phyloP scores from a whole-genome alignment of 2,888 invertebrate species.

The Griposia aprilina region DNA sequence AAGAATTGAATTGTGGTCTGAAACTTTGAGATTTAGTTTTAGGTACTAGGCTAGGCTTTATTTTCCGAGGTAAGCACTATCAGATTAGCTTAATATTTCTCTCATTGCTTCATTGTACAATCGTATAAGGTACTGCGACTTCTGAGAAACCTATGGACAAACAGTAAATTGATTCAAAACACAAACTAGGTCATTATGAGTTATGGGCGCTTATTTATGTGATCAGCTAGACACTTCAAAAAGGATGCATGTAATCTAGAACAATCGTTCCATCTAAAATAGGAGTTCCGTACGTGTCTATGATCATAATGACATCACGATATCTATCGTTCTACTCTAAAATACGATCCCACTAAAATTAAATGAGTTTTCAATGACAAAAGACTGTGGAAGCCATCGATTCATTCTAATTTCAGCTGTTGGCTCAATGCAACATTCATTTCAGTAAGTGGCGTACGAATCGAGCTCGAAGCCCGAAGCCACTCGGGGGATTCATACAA shows the following conservation, averaged over 20 bases:
- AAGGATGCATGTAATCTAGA: neutral
- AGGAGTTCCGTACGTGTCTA: neutral
- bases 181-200: neutral
- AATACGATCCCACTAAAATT: conserved; percentile 47
- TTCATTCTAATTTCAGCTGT: conserved; percentile 72
- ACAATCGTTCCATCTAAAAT: conserved; percentile 1
- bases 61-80: neutral
- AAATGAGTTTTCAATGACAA: conserved; percentile 58
- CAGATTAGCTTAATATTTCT: neutral
- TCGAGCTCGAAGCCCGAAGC: conserved; percentile 56
- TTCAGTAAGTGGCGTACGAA: conserved; percentile 74
- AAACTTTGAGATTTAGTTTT: neutral
- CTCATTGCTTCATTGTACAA: neutral
- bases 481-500: conserved; percentile 76
- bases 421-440: conserved; percentile 74
- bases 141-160: neutral
- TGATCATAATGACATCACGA: conserved; percentile 18
- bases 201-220: neutral
- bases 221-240: neutral
- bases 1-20: too few relatives aligned
- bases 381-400: conserved; percentile 54
- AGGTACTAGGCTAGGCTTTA: neutral
- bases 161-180: neutral
- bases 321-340: conserved; percentile 21
- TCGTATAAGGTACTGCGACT: too few relatives aligned